A percentile compares a stretch with the other conserved stretches of the same genome.
Evolutionary conservation across 2,888 invertebrate species (phyloP).

Genomic region (Celastrina argiolus): DNA sequence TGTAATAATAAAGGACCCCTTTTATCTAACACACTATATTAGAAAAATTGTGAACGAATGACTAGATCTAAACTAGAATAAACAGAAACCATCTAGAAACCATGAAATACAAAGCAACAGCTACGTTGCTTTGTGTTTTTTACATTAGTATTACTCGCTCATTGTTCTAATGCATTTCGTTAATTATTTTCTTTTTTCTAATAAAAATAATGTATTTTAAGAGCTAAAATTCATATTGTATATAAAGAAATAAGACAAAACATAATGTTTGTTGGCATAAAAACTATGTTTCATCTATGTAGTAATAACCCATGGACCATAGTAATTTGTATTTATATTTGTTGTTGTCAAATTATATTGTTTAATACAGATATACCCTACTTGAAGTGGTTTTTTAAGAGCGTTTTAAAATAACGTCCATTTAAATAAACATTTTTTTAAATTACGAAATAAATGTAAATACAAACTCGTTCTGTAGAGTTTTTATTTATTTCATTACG

Average conservation of each 20-base stretch:
- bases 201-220: no score
- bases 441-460: not conserved
- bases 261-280: no score
- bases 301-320: no score
- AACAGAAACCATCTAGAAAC: not conserved
- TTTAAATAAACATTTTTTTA: not conserved
- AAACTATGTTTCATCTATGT: no score
- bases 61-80: not conserved
- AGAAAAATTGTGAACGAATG: slow-evolving; percentile 3
- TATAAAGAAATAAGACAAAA: no score
- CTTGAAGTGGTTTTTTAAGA: no score
- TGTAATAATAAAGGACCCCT: slow-evolving; percentile 1
- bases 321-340: no score
- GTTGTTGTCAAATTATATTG: no score
- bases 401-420: no score
- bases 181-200: not conserved
- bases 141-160: not conserved
- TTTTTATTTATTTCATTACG: slow-evolving; percentile 6
- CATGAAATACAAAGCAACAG: no score
- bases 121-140: not conserved
- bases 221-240: no score
- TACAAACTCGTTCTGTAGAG: not conserved
- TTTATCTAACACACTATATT: slow-evolving; percentile 11
- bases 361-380: no score
- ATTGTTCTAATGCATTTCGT: not conserved